Evolutionary conservation across 2,797 vertebrate genomes (phyloP).

Genomic region (Epinephelus awoara): DNA sequence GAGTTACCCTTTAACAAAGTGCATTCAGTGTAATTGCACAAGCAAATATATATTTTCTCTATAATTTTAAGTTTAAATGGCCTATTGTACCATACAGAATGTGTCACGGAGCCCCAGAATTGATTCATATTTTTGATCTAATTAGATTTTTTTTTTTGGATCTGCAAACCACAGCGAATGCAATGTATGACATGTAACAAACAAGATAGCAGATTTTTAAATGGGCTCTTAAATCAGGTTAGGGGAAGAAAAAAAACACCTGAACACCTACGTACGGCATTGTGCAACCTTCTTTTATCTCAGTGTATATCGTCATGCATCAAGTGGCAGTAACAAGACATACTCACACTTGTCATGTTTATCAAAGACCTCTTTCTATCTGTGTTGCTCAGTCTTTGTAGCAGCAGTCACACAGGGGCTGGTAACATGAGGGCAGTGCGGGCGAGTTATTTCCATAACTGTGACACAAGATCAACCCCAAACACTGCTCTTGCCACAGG

Average conservation of each 20-base stretch:
- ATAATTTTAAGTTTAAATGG: not conserved
- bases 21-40: not conserved
- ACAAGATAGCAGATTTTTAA: not conserved
- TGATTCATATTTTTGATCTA: not conserved
- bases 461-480: conserved; percentile 49
- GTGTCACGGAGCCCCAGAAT: not conserved
- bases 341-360: not conserved
- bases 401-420: conserved; percentile 20
- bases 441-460: conserved; percentile 49
- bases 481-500: conserved; percentile 35
- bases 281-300: conserved; percentile 33
- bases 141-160: not conserved
- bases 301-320: not conserved
- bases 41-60: not conserved
- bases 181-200: too few relatives aligned
- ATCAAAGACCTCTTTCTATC: conserved; percentile 23
- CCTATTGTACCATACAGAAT: not conserved
- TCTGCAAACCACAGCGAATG: not conserved
- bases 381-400: conserved; percentile 12
- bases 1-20: not conserved
- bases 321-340: not conserved
- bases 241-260: not conserved
- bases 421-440: conserved; percentile 49
- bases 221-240: not conserved
- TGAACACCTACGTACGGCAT: not conserved